Conservation (phyloP, 2,888 invertebrate species). For the Diaperis boleti region DNA sequence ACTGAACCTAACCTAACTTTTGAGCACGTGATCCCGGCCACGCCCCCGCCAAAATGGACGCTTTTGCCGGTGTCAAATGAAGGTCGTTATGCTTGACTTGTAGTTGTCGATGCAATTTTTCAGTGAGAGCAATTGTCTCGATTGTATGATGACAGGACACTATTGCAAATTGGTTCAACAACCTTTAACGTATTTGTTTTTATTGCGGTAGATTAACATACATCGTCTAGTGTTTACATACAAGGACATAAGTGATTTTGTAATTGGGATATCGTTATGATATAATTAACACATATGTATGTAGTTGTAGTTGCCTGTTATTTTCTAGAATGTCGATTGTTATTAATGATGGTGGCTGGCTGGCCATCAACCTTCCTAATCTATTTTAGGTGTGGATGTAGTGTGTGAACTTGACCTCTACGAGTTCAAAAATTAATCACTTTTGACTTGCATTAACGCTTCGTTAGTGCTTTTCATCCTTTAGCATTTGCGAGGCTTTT, state of each 20-base stretch:
- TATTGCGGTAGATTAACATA: slow-evolving; percentile 25
- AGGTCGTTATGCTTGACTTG: slow-evolving; percentile 19
- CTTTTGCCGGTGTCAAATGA: slow-evolving; percentile 8
- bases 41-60: neutral
- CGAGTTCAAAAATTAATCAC: slow-evolving; percentile 18
- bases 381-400: slow-evolving; percentile 10
- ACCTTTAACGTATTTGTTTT: slow-evolving; percentile 37
- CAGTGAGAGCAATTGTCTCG: slow-evolving; percentile 25
- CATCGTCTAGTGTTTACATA: slow-evolving; percentile 15
- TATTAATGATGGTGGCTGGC: neutral
- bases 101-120: slow-evolving; percentile 27
- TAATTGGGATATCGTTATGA: slow-evolving; percentile 1
- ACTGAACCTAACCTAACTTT: slow-evolving; percentile 1
- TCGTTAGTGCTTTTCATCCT: slow-evolving; percentile 14
- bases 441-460: slow-evolving; percentile 19
- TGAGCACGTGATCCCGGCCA: neutral
- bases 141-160: slow-evolving; percentile 30
- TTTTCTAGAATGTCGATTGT: neutral
- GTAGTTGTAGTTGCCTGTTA: neutral
- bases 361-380: slow-evolving; percentile 9
- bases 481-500: slow-evolving; percentile 1
- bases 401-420: slow-evolving; percentile 20
- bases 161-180: slow-evolving; percentile 42
- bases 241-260: slow-evolving; percentile 30
- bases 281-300: neutral